These are phyloP conservation scores for Lepidothrix coronata DNA, from an alignment of 2,113 vertebrate genomes.

Conservation along the genomic window DNA sequence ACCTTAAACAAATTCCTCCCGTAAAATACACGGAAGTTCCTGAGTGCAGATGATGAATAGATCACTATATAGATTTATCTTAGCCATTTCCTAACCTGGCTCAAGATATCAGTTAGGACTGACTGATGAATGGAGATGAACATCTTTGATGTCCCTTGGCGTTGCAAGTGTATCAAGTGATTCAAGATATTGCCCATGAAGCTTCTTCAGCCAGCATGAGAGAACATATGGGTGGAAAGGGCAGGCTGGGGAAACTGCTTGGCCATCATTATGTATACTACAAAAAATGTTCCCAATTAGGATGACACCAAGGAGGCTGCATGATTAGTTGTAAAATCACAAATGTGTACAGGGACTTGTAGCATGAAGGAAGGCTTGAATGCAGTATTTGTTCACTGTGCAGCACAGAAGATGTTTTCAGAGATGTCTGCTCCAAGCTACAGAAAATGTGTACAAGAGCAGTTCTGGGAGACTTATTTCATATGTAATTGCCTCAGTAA, in stretches of 20 bases:
- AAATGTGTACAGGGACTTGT: not conserved
- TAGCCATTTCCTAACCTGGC: not conserved
- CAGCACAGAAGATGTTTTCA: not conserved
- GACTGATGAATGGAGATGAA: not conserved
- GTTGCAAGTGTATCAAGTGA: not conserved
- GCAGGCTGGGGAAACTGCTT: not conserved
- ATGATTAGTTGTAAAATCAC: not conserved
- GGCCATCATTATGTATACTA: accelerated
- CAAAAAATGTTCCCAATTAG: not conserved
- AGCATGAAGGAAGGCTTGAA: not conserved
- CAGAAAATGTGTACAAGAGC: not conserved
- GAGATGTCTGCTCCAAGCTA: not conserved
- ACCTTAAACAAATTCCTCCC: conserved; percentile 26
- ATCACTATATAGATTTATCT: not conserved
- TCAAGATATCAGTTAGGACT: not conserved
- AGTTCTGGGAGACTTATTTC: not conserved
- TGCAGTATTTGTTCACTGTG: not conserved
- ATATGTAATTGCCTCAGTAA: not conserved
- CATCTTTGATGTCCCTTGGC: not conserved
- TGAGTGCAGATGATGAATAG: not conserved
- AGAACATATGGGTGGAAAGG: not conserved
- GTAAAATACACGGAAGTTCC: not conserved
- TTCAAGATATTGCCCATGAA: not conserved
- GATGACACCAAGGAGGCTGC: not conserved
- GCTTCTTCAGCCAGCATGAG: not conserved